Conservation (phyloP, 2,888 invertebrate species). For the Metalampra italica region DNA sequence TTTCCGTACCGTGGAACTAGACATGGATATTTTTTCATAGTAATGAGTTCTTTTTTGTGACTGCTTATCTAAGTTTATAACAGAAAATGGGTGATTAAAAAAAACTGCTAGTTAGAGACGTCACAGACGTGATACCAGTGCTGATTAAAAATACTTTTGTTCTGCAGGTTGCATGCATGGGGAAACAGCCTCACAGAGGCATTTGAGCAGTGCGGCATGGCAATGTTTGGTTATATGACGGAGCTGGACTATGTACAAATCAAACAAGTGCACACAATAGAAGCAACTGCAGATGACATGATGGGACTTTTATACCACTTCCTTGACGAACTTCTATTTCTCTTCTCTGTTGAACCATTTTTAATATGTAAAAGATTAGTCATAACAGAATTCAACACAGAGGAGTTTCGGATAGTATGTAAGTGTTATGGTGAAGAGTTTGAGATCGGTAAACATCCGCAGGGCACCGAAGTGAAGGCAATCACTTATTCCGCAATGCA, state of each 20-base stretch:
- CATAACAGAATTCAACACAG: conserved; percentile 91
- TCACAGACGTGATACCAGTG: too few species aligned
- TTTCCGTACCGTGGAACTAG: too few species aligned
- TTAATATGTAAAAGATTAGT: conserved; percentile 92
- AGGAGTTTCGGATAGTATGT: conserved; percentile 89
- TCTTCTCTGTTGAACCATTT: conserved; percentile 95
- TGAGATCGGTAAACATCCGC: conserved; percentile 94
- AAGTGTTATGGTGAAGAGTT: conserved; percentile 96
- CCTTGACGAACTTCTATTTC: conserved; percentile 94
- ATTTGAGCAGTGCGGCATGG: conserved; percentile 95
- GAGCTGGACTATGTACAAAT: conserved; percentile 91
- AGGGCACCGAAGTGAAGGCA: conserved; percentile 98
- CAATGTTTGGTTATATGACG: conserved; percentile 99
- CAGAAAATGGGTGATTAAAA: too few species aligned
- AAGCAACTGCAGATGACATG: conserved; percentile 93
- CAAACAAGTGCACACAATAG: conserved; percentile 86
- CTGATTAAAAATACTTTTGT: too few species aligned
- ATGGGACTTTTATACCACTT: conserved; percentile 93
- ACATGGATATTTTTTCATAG: too few species aligned
- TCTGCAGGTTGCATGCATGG: conserved; percentile 89
- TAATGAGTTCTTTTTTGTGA: too few species aligned
- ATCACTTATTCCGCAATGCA: conserved; percentile 99
- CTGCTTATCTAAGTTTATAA: too few species aligned
- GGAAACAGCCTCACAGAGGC: conserved; percentile 91
- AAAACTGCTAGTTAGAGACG: too few species aligned